Base-by-base conservation (phyloP, 2,888 invertebrate genomes). In the Julus scanicus region DNA sequence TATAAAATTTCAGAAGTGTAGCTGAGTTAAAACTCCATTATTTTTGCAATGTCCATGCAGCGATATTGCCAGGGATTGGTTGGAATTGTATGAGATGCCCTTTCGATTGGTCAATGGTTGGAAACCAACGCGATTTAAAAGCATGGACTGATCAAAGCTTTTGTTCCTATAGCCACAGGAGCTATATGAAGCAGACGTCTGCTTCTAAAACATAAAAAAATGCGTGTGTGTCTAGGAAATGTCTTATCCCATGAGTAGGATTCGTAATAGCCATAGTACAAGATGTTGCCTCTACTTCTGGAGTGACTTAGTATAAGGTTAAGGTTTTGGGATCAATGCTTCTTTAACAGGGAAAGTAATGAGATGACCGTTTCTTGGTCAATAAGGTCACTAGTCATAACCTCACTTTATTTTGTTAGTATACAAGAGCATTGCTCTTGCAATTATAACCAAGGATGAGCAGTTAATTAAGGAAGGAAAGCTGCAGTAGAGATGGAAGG, bases 1-100 rank as follows among this genome's bases (percentile, higher is more conserved):
- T 63, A 63, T 63, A 63, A 63, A 63, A 63, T 63, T 63, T 63
- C 57, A 6, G 57, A 63, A 63, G 57, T 63, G n/a, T 63, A 63
- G 57, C n/a, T n/a, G 57, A 44, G 44, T 44, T 44, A 44, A 44
- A 44, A 44, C 44, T 44, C 57, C 57, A 63, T 63, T 63, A 63
- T 63, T n/a, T 63, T 63, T 63, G 57, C 5, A 63, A 63, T 63
- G n/a, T n/a, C 57, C 57, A 63, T 63, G n/a, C 57, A 63, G n/a
- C 57, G n/a, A n/a, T 63, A 63, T 63, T 63, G 57, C 57, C n/a
- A 63, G n/a, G 57, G 15, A n/a, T 17, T 63, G 2, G 57, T 53
- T 13, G 53, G 17, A 9, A 53, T 53, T 53, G 53, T 17, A 53
- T 44, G n/a, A 63, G 57, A 63, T 63, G 11, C 53, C 17, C 53